These are phyloP conservation scores for Antedon mediterranea DNA, from an alignment of 53 echinoderm and acorn worm species.

Conservation along the genomic window DNA sequence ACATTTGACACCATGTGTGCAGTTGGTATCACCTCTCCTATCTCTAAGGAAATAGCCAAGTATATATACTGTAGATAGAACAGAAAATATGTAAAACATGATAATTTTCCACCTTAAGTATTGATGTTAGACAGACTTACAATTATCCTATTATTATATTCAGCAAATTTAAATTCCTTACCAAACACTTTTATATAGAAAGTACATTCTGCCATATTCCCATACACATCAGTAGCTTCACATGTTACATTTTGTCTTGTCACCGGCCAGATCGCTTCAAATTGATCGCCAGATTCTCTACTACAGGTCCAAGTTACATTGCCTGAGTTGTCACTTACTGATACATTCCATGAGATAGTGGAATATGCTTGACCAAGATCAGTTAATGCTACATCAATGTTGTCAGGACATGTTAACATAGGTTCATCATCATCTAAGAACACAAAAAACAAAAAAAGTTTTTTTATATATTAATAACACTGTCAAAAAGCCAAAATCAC, in stretches of 20 bases:
- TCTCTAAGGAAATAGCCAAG: too few relatives aligned
- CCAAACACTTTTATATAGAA: background rate
- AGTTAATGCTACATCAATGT: conserved; percentile 7
- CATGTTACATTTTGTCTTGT: conserved; percentile 4
- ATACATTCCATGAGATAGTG: conserved; percentile 10
- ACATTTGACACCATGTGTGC: too few relatives aligned
- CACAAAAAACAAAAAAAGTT: background rate
- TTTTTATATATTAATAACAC: background rate
- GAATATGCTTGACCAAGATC: background rate
- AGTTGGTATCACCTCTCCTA: too few relatives aligned
- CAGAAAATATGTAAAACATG: too few relatives aligned
- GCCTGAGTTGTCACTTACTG: conserved; percentile 11
- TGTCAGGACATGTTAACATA: conserved; percentile 2
- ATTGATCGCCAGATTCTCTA: background rate
- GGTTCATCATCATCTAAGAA: conserved; percentile 7
- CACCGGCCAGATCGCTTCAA: conserved; percentile 1
- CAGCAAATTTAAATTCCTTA: background rate
- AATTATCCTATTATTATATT: too few relatives aligned
- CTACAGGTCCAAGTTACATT: conserved; percentile 3
- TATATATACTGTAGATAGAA: too few relatives aligned
- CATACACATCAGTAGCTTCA: conserved; percentile 4
- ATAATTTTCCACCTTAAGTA: too few relatives aligned
- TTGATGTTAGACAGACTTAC: too few relatives aligned
- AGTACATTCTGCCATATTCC: background rate
- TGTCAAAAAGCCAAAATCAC: too few relatives aligned